phyloP scores from a whole-genome alignment of 2,113 vertebrate genomes.

The Rhabdornis inornatus region DNA sequence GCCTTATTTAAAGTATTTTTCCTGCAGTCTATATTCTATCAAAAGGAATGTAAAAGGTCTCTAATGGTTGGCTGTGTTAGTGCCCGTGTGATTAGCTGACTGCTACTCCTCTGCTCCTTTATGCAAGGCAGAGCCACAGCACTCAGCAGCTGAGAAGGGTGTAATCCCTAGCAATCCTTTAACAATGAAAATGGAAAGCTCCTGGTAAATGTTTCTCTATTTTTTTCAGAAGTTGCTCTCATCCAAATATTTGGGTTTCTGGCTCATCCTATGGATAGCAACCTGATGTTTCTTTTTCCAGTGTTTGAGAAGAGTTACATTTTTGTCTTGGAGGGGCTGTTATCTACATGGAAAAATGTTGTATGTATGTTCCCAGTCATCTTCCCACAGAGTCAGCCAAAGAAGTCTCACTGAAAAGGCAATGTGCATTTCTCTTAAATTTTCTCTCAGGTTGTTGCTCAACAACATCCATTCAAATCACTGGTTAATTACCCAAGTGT shows the following conservation, averaged over 20 bases:
- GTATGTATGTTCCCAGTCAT: neutral
- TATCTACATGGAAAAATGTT: neutral
- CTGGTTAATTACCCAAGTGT: neutral
- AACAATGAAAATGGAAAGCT: neutral
- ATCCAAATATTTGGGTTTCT: slow-evolving; percentile 22
- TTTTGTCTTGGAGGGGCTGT: neutral
- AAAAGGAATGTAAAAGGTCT: neutral
- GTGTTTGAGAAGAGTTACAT: neutral
- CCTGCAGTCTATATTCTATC: neutral
- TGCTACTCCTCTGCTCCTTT: neutral
- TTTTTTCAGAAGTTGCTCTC: neutral
- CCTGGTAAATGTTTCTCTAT: neutral
- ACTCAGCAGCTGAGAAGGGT: neutral
- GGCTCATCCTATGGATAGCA: neutral
- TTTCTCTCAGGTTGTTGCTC: neutral
- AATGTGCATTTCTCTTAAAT: neutral
- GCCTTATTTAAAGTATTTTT: neutral
- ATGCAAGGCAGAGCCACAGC: neutral
- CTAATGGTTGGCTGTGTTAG: neutral
- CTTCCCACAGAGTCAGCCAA: neutral
- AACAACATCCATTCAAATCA: neutral
- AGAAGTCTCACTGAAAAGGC: neutral
- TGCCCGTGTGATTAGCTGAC: neutral
- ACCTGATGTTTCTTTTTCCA: neutral
- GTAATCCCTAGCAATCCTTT: neutral